Evolutionary conservation across 1,140 invertebrate species (phyloP), one percentile per base, ranked within the genome.

Genomic region (Heliconius hermathena): DNA sequence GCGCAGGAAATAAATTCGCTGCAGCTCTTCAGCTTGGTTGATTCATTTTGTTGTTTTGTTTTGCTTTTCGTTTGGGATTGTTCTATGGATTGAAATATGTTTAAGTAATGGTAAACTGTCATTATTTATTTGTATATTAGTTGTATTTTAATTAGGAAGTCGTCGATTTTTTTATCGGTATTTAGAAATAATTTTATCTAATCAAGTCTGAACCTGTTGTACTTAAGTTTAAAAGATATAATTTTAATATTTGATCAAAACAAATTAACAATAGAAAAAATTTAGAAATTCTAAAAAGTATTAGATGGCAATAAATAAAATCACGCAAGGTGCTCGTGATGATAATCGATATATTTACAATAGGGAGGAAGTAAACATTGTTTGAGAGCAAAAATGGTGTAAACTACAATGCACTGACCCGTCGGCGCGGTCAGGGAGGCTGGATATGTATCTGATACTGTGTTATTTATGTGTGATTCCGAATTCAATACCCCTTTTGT

Each of bases 1-100:
- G 85, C 87, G 86, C 85, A 87, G 91, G 89, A 91, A 90, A 87
- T 88, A 79, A 73, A 82, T 74, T 70, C 60, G 49, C 26, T 77
- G 41, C n/a, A 73, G 76, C 29, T 66, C 60, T 66, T 66, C 60
- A n/a, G 57, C 2, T 26, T 11, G n/a, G 8, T 60, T 11, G n/a
- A 26, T 66, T 20, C 49, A 52, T 26, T 29, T 66, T 1, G 18
- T 66, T 66, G 26, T 66, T 26, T 60, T 26, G 57, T n/a, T 54
- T 54, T 60, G n/a, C 22, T 60, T 9, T 60, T 60, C 20, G 8
- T 66, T 66, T 22, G 33, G 33, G 0, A 36, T 46, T 16, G 9
- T 46, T 46, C 1, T 4, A 8, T 9, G 4, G 3, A 66, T 66
- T 66, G 60, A 66, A 66, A 29, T 66, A 29, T 66, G 22, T 66